Evolutionary conservation across 2,797 vertebrate species (phyloP), one percentile per base, ranked within the genome.

Genomic region (Propithecus perrieri): DNA sequence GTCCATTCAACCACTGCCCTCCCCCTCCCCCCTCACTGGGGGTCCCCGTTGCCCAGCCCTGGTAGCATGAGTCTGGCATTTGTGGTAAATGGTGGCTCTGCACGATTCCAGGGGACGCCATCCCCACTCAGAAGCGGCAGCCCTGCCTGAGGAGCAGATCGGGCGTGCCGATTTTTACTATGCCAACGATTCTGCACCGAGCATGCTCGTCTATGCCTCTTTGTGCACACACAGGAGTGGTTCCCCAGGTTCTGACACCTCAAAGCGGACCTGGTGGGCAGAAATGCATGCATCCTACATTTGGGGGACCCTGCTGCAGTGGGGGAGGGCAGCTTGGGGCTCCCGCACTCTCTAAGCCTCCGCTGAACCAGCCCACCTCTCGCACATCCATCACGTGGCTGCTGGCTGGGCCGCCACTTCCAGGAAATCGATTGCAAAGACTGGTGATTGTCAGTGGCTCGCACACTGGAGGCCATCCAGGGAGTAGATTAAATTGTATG

Each of bases 341-440:
- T 69, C 67, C 41, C 10, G 0, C 4, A 1, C 35, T 57, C 17
- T 1, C 50, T 57, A 15, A 2, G 63, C 24, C 18, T 46, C 2
- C 0, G 28, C 78, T 0, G 0, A 30, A 22, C 41, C 11, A 17
- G 79, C 38, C 86, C 53, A 4, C 33, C 28, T 7, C 43, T 96
- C 96, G 97, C 92, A 95, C 92, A 98, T 98, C 97, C 96, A 97
- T 98, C 98, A 99, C 96, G 92, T 96, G 98, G 98, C 98, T 85
- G 98, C 98, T 96, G 96, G 91, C 85, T 96, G 24, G 95, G 93
- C 97, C n/a, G 97, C 95, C 87, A 85, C 97, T 98, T 98, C 98
- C 98, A 98, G 98, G 98, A 98, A 99, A 99, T 98, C 98, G 98
- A 98, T 98, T 94, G 97, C 97, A 96, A 98, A 98, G 97, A 95